Percentiles rank a stretch among this genome's conserved stretches.
These are phyloP conservation scores for Lagria hirta DNA, from an alignment of 2,888 invertebrate species.

Conservation along the genomic window DNA sequence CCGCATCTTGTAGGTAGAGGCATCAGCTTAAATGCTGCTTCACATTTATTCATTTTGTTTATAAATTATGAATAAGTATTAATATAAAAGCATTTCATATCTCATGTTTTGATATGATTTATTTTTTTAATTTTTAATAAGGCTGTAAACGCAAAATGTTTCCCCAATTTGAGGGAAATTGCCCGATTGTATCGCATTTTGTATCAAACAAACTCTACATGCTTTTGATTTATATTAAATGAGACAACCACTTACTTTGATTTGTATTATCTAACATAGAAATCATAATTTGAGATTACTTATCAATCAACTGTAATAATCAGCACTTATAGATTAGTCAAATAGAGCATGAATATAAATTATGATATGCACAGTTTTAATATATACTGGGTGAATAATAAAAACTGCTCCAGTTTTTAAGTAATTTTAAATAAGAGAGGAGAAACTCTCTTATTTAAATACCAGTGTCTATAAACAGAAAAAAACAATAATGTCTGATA, in stretches of 20 bases:
- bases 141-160: conserved; percentile 13
- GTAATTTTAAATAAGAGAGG: no score
- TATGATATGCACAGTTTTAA: no score
- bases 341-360: no score
- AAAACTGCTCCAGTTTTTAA: no score
- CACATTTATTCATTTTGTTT: conserved; percentile 19
- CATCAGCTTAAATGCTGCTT: conserved; percentile 12
- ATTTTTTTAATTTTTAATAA: conserved; percentile 24
- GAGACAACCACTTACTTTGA: no score
- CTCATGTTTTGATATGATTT: conserved; percentile 17
- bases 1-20: conserved; percentile 7
- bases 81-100: conserved; percentile 13
- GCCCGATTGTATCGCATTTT: conserved; percentile 11
- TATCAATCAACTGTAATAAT: neutral
- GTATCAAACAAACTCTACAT: conserved; percentile 5
- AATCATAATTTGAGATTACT: no score
- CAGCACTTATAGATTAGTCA: neutral
- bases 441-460: no score
- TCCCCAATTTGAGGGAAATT: conserved; percentile 22
- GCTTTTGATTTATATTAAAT: conserved; percentile 20
- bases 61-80: conserved; percentile 18
- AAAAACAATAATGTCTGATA: no score
- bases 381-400: no score
- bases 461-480: no score
- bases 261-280: no score